Evolutionary conservation across 2,888 invertebrate genomes (phyloP).

Genomic region (Apoda limacodes): DNA sequence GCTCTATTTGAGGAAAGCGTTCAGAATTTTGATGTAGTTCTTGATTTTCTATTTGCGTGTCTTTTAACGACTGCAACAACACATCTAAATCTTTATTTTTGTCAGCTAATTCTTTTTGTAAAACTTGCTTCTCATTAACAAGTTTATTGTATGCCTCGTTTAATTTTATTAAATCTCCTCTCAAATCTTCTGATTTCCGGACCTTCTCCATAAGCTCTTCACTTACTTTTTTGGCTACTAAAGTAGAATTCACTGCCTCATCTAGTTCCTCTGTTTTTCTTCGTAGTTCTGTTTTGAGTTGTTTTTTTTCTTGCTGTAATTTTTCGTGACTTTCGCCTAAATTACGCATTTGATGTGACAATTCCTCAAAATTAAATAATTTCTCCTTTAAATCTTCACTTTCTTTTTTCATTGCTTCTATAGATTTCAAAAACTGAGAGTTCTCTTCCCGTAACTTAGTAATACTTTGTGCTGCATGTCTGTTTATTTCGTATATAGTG

Average conservation of each 20-base stretch:
- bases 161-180: constrained; percentile 27
- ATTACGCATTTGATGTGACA: constrained; percentile 27
- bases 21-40: constrained; percentile 23
- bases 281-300: constrained; percentile 29
- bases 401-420: constrained; percentile 30
- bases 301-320: constrained; percentile 26
- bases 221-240: constrained; percentile 33
- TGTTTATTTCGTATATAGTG: constrained; percentile 32
- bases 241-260: constrained; percentile 25
- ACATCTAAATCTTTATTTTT: constrained; percentile 27
- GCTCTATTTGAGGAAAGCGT: constrained; percentile 23
- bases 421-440: constrained; percentile 27
- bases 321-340: constrained; percentile 30
- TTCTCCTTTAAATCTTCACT: constrained; percentile 33
- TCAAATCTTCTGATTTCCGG: constrained; percentile 26
- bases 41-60: constrained; percentile 21
- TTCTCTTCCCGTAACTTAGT: constrained; percentile 33
- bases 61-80: too few species aligned
- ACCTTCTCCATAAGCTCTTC: constrained; percentile 27
- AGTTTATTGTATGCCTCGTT: constrained; percentile 25
- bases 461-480: constrained; percentile 25
- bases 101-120: constrained; percentile 26
- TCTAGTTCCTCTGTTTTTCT: constrained; percentile 28
- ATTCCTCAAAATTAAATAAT: constrained; percentile 27
- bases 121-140: constrained; percentile 26